phyloP scores from a whole-genome alignment of 2,797 vertebrate species.

The Capromys pilorides region DNA sequence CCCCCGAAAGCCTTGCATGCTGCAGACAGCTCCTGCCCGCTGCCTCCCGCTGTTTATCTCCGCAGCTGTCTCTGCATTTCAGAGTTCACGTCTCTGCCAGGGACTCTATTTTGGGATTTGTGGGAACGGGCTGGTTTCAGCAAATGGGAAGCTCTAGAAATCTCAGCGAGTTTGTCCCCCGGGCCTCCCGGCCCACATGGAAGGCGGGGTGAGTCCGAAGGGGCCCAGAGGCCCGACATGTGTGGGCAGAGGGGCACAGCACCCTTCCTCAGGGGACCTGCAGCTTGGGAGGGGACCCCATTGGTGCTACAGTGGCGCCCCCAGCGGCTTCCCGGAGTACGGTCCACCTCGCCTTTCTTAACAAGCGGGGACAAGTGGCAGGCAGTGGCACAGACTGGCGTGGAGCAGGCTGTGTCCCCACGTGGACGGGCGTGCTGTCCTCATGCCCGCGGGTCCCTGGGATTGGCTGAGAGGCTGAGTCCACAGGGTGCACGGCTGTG shows the following conservation, averaged over 20 bases:
- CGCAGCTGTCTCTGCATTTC: slow-evolving; percentile 79
- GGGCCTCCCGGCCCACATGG: neutral
- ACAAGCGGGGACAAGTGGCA: neutral
- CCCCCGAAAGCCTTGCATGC: neutral
- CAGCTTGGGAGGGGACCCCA: fast-evolving
- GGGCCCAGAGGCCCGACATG: neutral
- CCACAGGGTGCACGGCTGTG: fast-evolving
- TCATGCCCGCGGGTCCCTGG: neutral
- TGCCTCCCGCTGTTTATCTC: slow-evolving; percentile 39
- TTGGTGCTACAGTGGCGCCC: neutral
- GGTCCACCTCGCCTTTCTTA: neutral
- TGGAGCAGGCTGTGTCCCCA: fast-evolving
- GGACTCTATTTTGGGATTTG: slow-evolving; percentile 79
- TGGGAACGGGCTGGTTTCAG: slow-evolving; percentile 67
- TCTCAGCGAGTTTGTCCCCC: neutral
- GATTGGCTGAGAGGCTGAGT: fast-evolving
- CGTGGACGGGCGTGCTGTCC: too few species aligned
- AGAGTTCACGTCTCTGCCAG: slow-evolving; percentile 72
- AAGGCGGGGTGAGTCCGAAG: neutral
- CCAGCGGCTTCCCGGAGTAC: fast-evolving
- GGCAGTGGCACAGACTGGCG: neutral
- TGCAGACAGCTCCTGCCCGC: neutral
- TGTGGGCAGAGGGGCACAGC: neutral
- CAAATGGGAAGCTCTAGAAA: slow-evolving; percentile 67
- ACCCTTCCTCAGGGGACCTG: neutral